phyloP scores from a whole-genome alignment of 2,113 vertebrate species.

The Ophthalmolycus amberensis region DNA sequence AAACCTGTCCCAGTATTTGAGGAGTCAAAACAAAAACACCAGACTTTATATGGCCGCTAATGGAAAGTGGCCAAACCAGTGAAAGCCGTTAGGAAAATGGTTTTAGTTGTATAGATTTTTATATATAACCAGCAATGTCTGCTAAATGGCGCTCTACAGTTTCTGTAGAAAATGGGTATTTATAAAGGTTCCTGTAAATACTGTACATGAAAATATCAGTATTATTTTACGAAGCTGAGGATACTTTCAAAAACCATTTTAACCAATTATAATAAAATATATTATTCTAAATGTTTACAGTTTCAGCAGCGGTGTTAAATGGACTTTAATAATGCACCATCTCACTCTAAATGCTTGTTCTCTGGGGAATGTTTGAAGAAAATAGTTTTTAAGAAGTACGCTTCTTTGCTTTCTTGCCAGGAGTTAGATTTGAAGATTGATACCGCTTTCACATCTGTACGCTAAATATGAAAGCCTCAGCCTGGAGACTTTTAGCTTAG shows the following conservation, averaged over 20 bases:
- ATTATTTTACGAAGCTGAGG: conserved; percentile 78
- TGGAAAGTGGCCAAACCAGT: conserved; percentile 19
- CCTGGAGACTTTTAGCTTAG: not conserved
- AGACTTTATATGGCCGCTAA: not conserved
- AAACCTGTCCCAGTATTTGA: not conserved
- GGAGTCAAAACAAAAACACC: not conserved
- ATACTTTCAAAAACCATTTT: conserved; percentile 67
- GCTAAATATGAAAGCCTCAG: not conserved
- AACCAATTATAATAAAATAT: not conserved
- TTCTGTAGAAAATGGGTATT: conserved; percentile 77
- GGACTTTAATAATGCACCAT: not conserved
- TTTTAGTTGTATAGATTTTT: conserved; percentile 68
- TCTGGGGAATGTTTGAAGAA: not conserved
- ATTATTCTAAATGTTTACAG: not conserved
- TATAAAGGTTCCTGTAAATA: conserved; percentile 87
- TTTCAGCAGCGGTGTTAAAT: conserved; percentile 1
- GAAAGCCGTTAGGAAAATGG: conserved; percentile 28
- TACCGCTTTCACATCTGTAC: no score
- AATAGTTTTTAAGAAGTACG: not conserved
- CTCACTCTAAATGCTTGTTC: not conserved
- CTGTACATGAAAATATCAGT: conserved; percentile 84
- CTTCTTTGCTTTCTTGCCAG: not conserved
- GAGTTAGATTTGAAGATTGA: not conserved
- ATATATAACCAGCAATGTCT: conserved; percentile 66
- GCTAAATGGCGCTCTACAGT: conserved; percentile 76